A percentile compares a stretch with the other conserved stretches of the same genome.
phyloP scores from a whole-genome alignment of 2,113 vertebrate species.

The Pollimyrus isidori region DNA sequence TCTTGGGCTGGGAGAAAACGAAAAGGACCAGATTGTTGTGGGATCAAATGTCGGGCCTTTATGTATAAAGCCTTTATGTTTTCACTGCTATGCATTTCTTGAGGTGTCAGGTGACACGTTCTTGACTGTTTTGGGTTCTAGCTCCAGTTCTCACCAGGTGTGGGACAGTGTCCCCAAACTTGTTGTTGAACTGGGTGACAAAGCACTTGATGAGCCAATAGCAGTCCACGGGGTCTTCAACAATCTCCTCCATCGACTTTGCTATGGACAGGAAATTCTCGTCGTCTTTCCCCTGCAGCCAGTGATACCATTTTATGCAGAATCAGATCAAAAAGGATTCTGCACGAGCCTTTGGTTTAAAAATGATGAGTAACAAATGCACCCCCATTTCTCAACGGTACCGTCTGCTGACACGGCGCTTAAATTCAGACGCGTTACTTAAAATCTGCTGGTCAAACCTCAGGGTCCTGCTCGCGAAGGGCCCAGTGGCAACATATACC shows the following conservation, averaged over 20 bases:
- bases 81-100: background rate
- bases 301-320: constrained; percentile 11
- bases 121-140: background rate
- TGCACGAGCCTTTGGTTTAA: background rate
- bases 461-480: background rate
- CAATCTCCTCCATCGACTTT: constrained; percentile 86
- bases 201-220: constrained; percentile 91
- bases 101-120: background rate
- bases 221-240: constrained; percentile 80
- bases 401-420: background rate
- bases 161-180: constrained; percentile 82
- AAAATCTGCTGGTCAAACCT: background rate
- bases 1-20: constrained; percentile 72
- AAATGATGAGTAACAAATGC: background rate
- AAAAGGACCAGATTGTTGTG: background rate
- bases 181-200: constrained; percentile 78
- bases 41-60: background rate
- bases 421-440: background rate
- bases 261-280: constrained; percentile 82
- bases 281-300: constrained; percentile 71
- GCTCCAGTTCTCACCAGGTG: constrained; percentile 67
- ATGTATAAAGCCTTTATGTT: background rate
- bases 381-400: background rate
- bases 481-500: background rate
- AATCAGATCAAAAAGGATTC: background rate